Conservation (phyloP, 2,797 vertebrate species). For the Luscinia luscinia region DNA sequence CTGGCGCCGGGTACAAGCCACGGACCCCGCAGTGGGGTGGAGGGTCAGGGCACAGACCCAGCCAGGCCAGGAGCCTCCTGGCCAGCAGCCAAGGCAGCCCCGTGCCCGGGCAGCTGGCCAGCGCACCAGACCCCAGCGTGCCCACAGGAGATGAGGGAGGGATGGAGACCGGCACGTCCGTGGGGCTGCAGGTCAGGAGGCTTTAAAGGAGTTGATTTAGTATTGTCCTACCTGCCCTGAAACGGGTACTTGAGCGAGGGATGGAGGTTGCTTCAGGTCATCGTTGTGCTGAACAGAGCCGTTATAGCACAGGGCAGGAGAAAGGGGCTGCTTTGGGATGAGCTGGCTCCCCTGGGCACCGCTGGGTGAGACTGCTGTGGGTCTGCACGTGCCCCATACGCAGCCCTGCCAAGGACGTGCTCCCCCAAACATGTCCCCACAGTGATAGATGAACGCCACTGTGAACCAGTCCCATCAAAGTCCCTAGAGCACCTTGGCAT, state of each 20-base stretch:
- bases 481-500: background rate
- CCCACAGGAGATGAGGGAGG: constrained; percentile 20
- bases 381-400: background rate
- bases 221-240: constrained; percentile 49
- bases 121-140: accelerated
- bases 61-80: background rate
- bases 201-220: constrained; percentile 60
- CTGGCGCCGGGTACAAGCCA: constrained; percentile 49
- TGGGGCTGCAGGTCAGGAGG: background rate
- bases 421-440: background rate
- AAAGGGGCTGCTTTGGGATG: constrained; percentile 22
- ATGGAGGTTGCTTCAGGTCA: constrained; percentile 50
- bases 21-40: background rate
- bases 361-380: background rate
- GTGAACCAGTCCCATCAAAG: background rate
- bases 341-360: background rate
- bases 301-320: background rate
- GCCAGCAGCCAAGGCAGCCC: background rate
- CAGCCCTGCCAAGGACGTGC: background rate
- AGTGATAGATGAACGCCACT: background rate
- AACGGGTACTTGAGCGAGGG: constrained; percentile 23
- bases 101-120: background rate
- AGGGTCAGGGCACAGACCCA: background rate
- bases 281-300: background rate
- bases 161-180: background rate